Base-by-base conservation (phyloP, 1,140 invertebrate genomes). In the Sminthurinus signatus region DNA sequence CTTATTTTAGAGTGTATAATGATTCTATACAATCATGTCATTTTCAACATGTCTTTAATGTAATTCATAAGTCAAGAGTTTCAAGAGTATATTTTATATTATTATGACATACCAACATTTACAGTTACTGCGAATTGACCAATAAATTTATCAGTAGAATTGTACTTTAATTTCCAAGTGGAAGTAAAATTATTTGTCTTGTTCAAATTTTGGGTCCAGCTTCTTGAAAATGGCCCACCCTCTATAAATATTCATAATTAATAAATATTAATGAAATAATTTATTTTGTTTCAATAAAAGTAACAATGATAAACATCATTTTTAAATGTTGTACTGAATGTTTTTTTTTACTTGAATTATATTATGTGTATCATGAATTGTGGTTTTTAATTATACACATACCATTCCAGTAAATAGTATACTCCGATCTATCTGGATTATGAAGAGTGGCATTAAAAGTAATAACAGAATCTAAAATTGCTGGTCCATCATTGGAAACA, bases 361-460 rank as follows among this genome's bases (percentile, higher is more conserved):
- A n/a, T n/a, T n/a, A n/a, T n/a, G n/a, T n/a, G n/a, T n/a, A n/a
- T n/a, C n/a, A n/a, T n/a, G n/a, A n/a, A n/a, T n/a, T n/a, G n/a
- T n/a, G n/a, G n/a, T n/a, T n/a, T n/a, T 44, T 29, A n/a, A 19
- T 21, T 39, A 17, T 48, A 17, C 1, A 50, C 48, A 12, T 21
- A 62, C 36, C 59, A 60, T 57, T 70, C 64, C 64, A 70, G 21
- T 27, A 60, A 27, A 70, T 58, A 2, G 27, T 44, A 48, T 65
- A 70, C 15, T 48, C 19, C 19, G 43, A 25, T 12, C 43, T 36
- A 29, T 32, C 31, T 2, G 59, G n/a, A 42, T 56, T 21, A 21
- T 51, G 14, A 4, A 67, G 25, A 4, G 19, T 54, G 15, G 65
- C 65, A 27, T 31, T 8, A 42, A 70, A 70, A 0, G 59, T 65